Evolutionary conservation across 2,797 vertebrate species (phyloP), one percentile per base, ranked within the genome.

Genomic region (Dipus sagitta): DNA sequence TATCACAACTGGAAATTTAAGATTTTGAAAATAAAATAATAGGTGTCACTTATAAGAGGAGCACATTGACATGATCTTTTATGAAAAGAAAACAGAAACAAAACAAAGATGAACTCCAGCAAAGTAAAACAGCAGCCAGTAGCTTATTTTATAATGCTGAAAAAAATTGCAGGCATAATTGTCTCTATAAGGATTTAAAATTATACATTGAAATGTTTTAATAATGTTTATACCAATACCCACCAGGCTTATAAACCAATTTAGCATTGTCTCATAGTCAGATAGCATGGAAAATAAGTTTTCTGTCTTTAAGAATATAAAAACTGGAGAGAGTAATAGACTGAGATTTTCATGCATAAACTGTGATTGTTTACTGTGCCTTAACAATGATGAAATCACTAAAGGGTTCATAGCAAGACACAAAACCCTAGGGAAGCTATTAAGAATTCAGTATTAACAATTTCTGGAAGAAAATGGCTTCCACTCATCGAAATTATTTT

Each of bases 381-480:
- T 96, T 95, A 97, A 97, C 95, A 97, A 94, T 95, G 94, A 95
- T 96, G 89, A 95, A 96, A 95, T 97, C 94, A 95, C 93, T 95
- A 72, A 96, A 91, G 92, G 52, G 82, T 95, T 96, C 93, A 74
- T 82, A 88, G 86, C 86, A 96, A 94, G 94, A 97, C 67, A 80
- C 86, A 94, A 93, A 96, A 93, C 97, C 93, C 93, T 97, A 76
- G 96, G 97, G 96, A 97, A 95, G 94, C 96, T 94, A 95, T 97
- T 97, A 97, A 92, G 86, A 96, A 97, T 96, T 96, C 93, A 96
- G 77, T 94, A 95, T 95, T 96, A 97, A 86, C 88, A 95, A 93
- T 96, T 97, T 78, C 94, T 93, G 75, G 52, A 88, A 47, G 93
- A 95, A 97, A 97, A 96, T 96, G 86, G 71, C 95, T 97, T 95